phyloP scores from a whole-genome alignment of 2,797 vertebrate species.

The Acomys russatus region DNA sequence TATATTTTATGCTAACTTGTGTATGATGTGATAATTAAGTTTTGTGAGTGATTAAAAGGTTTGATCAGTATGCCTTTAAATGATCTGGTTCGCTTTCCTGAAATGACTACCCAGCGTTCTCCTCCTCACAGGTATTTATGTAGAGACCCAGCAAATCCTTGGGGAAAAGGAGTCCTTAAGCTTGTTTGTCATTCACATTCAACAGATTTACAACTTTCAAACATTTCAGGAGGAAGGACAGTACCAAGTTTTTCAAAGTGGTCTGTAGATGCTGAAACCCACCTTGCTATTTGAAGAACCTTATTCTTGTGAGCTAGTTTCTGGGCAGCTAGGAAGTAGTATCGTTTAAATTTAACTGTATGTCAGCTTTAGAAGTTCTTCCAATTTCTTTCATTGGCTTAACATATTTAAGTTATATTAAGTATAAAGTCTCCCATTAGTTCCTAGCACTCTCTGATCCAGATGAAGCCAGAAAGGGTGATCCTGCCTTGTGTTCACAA shows the following conservation, averaged over 20 bases:
- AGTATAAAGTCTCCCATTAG: neutral
- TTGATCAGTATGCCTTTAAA: slow-evolving; percentile 1
- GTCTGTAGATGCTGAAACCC: slow-evolving; percentile 1
- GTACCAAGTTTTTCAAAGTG: neutral
- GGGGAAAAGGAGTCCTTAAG: neutral
- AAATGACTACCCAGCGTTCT: neutral
- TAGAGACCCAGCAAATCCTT: neutral
- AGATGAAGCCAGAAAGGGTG: neutral
- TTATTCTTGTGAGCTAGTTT: neutral
- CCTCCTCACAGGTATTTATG: neutral
- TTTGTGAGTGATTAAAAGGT: slow-evolving; percentile 4
- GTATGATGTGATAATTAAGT: slow-evolving; percentile 12
- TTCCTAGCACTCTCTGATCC: neutral
- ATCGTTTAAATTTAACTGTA: neutral
- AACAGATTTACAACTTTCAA: slow-evolving; percentile 52
- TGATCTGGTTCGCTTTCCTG: slow-evolving; percentile 1
- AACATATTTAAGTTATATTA: neutral
- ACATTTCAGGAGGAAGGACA: neutral
- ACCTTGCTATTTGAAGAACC: slow-evolving; percentile 22
- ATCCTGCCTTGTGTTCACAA: neutral
- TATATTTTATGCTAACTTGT: slow-evolving; percentile 43
- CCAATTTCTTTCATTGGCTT: neutral
- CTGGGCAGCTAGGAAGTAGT: neutral
- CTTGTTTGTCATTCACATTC: slow-evolving; percentile 25
- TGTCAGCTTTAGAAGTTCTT: neutral